Conservation (phyloP, 1,140 invertebrate genomes). For the Nasonia longicornis region DNA sequence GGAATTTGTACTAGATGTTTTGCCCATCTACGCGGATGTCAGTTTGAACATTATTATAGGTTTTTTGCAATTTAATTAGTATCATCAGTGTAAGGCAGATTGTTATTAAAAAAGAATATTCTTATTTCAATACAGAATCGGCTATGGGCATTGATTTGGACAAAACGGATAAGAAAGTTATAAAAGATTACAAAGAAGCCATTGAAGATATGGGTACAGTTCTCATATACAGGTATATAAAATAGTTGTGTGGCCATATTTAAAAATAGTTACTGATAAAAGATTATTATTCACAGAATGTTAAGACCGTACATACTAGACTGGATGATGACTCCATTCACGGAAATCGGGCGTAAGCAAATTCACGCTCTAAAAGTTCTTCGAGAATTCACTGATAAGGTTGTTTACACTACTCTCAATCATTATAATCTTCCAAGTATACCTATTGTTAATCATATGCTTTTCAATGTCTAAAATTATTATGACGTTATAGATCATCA, state of each 20-base stretch:
- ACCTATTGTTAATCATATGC: not conserved
- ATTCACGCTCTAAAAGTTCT: slow-evolving; percentile 73
- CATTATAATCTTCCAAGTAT: not conserved
- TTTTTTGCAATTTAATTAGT: slow-evolving; percentile 53
- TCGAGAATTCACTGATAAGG: slow-evolving; percentile 76
- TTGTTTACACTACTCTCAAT: slow-evolving; percentile 55
- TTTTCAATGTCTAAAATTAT: too few species aligned
- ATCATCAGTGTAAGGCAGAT: not conserved
- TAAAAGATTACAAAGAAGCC: slow-evolving; percentile 80
- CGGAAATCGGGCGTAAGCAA: slow-evolving; percentile 65
- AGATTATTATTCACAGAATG: slow-evolving; percentile 61
- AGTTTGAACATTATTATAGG: slow-evolving; percentile 88
- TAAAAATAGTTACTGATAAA: not conserved
- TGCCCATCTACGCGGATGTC: slow-evolving; percentile 80
- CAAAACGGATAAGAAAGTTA: slow-evolving; percentile 74
- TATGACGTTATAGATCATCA: slow-evolving; percentile 51
- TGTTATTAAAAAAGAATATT: slow-evolving; percentile 30
- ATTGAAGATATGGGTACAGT: slow-evolving; percentile 68
- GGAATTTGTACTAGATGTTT: slow-evolving; percentile 76
- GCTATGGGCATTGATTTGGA: slow-evolving; percentile 81
- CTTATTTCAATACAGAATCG: slow-evolving; percentile 72
- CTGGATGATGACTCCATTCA: slow-evolving; percentile 67
- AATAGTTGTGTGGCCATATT: not conserved
- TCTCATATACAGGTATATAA: slow-evolving; percentile 45
- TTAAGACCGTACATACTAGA: slow-evolving; percentile 73